phyloP scores from a whole-genome alignment of 2,797 vertebrate species.

The Tadarida brasiliensis region DNA sequence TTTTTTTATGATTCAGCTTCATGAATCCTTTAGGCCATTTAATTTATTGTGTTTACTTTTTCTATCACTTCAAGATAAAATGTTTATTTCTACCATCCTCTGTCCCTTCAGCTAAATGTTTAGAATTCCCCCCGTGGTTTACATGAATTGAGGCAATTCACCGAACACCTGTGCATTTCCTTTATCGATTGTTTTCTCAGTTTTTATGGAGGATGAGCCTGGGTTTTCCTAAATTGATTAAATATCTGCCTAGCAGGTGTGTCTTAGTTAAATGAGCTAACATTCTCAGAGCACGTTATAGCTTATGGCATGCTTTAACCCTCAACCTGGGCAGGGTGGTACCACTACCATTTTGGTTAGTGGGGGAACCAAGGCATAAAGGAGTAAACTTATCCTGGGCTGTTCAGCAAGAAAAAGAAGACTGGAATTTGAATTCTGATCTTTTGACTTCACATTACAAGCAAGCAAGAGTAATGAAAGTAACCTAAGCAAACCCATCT shows the following conservation, averaged over 20 bases:
- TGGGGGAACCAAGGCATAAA: background rate
- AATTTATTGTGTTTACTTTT: conserved; percentile 38
- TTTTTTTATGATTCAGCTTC: conserved; percentile 52
- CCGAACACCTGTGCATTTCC: background rate
- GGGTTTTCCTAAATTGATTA: conserved; percentile 6
- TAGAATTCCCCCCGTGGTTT: background rate
- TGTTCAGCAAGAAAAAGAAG: background rate
- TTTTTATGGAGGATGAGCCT: background rate
- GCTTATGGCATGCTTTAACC: background rate
- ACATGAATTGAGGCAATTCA: background rate
- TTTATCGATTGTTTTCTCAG: background rate
- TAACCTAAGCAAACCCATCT: background rate
- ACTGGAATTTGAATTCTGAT: background rate
- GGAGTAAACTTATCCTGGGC: background rate
- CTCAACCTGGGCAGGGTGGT: background rate
- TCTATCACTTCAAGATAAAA: conserved; percentile 9
- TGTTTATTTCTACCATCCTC: background rate
- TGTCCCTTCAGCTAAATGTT: background rate
- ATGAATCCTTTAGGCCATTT: background rate
- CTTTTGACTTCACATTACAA: background rate
- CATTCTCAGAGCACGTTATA: background rate
- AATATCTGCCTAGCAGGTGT: background rate
- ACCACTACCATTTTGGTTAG: background rate
- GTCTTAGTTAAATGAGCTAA: background rate
- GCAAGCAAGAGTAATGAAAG: background rate